Conservation (phyloP, 1,140 invertebrate species). For the Penaeus japonicus region DNA sequence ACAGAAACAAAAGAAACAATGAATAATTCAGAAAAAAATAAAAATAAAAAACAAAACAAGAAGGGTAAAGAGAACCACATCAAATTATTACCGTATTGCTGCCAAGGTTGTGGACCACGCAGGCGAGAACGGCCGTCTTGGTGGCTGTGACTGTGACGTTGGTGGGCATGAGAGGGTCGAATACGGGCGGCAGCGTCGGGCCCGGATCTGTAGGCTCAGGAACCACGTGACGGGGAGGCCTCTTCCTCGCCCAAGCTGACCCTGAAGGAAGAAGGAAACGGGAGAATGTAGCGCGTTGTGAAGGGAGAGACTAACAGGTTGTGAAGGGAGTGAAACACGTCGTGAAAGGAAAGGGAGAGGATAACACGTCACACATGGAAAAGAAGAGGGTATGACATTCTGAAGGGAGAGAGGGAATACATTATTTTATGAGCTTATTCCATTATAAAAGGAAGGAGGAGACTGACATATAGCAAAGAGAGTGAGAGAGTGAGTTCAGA, state of each 20-base stretch:
- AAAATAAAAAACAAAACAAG: not conserved
- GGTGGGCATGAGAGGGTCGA: slow-evolving; percentile 42
- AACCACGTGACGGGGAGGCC: slow-evolving; percentile 49
- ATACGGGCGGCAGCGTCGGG: slow-evolving; percentile 51
- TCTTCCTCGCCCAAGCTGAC: slow-evolving; percentile 3
- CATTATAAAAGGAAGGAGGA: too few species aligned
- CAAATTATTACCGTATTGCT: slow-evolving; percentile 39
- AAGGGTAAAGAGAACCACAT: not conserved
- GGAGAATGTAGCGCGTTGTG: not conserved
- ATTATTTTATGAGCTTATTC: too few species aligned
- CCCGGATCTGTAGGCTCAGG: slow-evolving; percentile 29
- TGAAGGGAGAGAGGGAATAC: too few species aligned
- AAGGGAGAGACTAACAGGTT: not conserved
- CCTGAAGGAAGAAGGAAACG: not conserved
- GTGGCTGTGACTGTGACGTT: slow-evolving; percentile 56
- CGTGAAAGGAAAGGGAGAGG: too few species aligned
- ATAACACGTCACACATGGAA: too few species aligned
- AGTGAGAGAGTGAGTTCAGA: too few species aligned
- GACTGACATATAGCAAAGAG: too few species aligned
- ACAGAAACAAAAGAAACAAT: not conserved
- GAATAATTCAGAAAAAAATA: not conserved
- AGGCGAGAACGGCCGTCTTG: slow-evolving; percentile 55
- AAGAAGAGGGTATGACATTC: too few species aligned
- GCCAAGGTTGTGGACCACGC: slow-evolving; percentile 56
- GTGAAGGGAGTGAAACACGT: too few species aligned